A percentile compares a stretch with the other conserved stretches of the same genome.
Evolutionary conservation across 2,888 invertebrate genomes (phyloP).

Genomic region (Morinoia aosen): DNA sequence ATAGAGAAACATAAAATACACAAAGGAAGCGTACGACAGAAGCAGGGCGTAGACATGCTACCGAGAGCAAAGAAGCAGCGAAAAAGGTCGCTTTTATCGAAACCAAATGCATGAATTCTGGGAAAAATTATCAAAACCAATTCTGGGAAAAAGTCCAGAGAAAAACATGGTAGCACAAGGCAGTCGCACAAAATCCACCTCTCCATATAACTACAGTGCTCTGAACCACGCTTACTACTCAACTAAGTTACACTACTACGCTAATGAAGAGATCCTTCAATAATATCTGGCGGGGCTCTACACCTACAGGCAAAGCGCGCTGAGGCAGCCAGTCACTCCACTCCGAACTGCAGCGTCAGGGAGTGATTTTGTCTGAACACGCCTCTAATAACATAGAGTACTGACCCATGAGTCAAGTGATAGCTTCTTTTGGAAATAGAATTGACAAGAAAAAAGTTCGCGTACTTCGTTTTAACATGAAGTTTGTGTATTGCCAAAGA

Average conservation of each 20-base stretch:
- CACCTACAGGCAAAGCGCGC: background rate
- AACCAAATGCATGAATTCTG: no score
- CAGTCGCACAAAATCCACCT: background rate
- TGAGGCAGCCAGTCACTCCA: background rate
- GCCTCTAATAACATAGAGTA: no score
- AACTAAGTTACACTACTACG: background rate
- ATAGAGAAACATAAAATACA: background rate
- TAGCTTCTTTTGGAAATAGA: no score
- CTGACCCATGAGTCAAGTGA: no score
- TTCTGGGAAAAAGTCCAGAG: background rate
- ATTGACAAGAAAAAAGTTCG: no score
- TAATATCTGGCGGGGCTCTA: background rate
- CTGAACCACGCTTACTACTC: background rate
- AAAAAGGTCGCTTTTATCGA: background rate
- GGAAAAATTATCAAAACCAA: no score
- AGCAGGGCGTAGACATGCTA: background rate
- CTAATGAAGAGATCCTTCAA: conserved; percentile 23
- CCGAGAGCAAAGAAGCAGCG: background rate
- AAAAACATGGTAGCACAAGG: background rate
- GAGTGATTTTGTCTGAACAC: background rate
- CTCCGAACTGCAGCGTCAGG: background rate
- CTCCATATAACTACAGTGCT: background rate
- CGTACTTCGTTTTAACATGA: no score
- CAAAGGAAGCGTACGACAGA: background rate
- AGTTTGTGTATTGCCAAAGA: no score